These are phyloP conservation scores for Heliconius himera DNA, from an alignment of 1,140 invertebrate species.

Conservation along the genomic window DNA sequence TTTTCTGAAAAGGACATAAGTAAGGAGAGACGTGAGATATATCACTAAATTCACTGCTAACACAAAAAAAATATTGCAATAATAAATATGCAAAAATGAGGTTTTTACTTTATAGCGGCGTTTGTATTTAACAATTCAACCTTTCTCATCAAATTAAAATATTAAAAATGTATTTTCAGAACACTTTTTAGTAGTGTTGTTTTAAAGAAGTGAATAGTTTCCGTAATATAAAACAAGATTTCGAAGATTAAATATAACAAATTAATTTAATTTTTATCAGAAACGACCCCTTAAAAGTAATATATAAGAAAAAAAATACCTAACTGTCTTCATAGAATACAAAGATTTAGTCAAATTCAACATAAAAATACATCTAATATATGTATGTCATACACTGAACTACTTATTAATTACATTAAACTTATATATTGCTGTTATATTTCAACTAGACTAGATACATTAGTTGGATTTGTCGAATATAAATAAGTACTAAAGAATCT, in stretches of 20 bases:
- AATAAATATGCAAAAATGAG: background rate
- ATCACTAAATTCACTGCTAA: too few species aligned
- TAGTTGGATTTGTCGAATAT: conserved; percentile 24
- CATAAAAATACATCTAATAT: conserved; percentile 27
- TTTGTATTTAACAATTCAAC: background rate
- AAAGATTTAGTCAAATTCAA: conserved; percentile 17
- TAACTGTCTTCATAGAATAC: conserved; percentile 21
- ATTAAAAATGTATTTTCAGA: background rate
- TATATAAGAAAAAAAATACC: conserved; percentile 25
- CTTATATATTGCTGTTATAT: conserved; percentile 56
- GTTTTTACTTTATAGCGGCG: background rate
- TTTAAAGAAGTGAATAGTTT: background rate
- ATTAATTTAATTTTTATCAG: too few species aligned
- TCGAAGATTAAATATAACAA: background rate
- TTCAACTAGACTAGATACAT: conserved; percentile 33
- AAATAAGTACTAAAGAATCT: conserved; percentile 24
- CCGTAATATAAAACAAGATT: background rate
- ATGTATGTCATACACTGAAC: conserved; percentile 57
- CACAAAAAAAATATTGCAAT: background rate
- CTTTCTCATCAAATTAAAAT: background rate
- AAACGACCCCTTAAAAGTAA: conserved; percentile 1
- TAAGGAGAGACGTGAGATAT: too few species aligned
- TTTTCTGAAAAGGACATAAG: too few species aligned
- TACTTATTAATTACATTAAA: conserved; percentile 50
- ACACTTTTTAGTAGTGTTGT: background rate